Conservation (phyloP, 2,888 invertebrate species). For the Subacronicta megacephala region DNA sequence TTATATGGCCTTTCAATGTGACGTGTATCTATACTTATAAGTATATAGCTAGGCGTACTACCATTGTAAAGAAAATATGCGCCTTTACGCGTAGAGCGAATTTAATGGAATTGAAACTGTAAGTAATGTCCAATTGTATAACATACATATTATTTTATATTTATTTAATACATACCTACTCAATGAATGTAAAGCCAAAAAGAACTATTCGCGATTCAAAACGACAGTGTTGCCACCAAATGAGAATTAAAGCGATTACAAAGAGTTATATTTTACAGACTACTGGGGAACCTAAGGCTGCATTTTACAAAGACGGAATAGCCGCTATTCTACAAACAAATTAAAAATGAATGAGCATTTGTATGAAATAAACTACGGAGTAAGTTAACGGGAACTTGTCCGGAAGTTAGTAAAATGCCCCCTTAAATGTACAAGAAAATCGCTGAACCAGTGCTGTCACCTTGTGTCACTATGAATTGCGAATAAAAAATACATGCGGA, state of each 20-base stretch:
- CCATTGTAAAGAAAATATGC: conserved; percentile 23
- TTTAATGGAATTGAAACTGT: conserved; percentile 48
- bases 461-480: no score
- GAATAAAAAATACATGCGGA: not conserved
- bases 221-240: not conserved
- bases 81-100: conserved; percentile 12
- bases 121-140: conserved; percentile 8
- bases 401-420: no score
- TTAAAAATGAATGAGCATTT: no score
- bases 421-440: no score
- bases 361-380: no score
- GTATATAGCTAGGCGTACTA: conserved; percentile 35
- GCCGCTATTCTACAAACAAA: no score
- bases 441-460: no score
- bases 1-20: conserved; percentile 20
- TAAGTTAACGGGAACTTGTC: no score
- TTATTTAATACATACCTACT: conserved; percentile 8
- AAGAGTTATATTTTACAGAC: no score
- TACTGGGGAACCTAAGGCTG: no score
- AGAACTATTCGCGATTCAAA: not conserved
- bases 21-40: conserved; percentile 24
- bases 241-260: no score
- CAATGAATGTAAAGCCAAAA: conserved; percentile 34
- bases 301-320: no score
- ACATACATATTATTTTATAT: conserved; percentile 13